Base-by-base conservation (phyloP, 2,888 invertebrate species). In the Pristionchus exspectatus region DNA sequence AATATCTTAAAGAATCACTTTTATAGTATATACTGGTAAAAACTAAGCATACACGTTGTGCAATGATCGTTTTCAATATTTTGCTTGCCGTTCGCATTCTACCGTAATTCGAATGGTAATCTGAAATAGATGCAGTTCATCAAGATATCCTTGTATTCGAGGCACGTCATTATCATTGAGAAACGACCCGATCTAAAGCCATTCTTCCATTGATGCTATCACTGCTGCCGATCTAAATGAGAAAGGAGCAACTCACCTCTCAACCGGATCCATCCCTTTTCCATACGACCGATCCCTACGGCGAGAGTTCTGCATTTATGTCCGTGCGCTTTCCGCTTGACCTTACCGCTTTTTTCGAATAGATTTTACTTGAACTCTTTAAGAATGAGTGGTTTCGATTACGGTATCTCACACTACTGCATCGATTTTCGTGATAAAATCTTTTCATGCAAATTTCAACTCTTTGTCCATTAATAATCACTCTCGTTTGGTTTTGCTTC, bases 161-260 rank as follows among this genome's bases (percentile, higher is more conserved):
- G 10, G 38, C 24, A 38, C 74, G 74, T 74, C 74, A 74, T 21
- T 74, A 38, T 74, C 74, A 74, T 74, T 74, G 2, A 74, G 38
- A 74, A 33, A 38, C 38, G 16, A 12, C 50, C 24, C 81, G 44
- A 21, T 81, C 81, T 24, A 0, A 27, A 54, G 33, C 74, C 44
- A 74, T 74, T 74, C 74, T 74, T 38, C 81, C 44, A 81, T 81
- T 81, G 81, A 81, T 81, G 81, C 81, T 81, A 81, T 81, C 81
- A 81, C 81, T 27, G 10, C 81, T 81, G 81, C 81, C 81, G 81
- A 81, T 81, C 81, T 50, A 81, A 81, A 81, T 81, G 81, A 44
- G 81, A 38, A 50, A 81, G 81, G 81, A 16, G 81, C 50, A 81
- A 27, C 81, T 81, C 50, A 81, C 81, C 81, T 81, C 81, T 81